Base-by-base conservation (phyloP, 2,888 invertebrate genomes). In the Oscheius sp. region DNA sequence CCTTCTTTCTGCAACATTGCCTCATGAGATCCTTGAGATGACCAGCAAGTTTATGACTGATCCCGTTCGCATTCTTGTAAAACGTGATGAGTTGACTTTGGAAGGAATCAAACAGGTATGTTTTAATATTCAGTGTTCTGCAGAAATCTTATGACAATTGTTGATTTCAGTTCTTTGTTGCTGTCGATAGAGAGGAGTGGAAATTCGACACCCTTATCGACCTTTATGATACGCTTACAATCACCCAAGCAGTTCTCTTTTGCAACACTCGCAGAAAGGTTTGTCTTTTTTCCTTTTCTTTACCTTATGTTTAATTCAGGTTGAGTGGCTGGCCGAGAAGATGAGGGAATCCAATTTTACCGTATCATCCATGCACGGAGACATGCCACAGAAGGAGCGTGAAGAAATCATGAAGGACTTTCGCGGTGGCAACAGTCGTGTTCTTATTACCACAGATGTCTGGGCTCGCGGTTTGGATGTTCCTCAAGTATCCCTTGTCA, bases 21-120 rank as follows among this genome's bases (percentile, higher is more conserved):
- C 99, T 0, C 98, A 99, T 88, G 99, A 99, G 91, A 98, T 99
- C 83, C 92, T 99, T 58, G 98, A 99, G 91, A 98, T 99, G 94
- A 99, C 99, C n/a, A 95, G 94, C 77, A 99, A 99, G 90, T 99
- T 99, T 89, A 99, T 99, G 99, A 98, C 97, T 21, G 97, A 99
- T 89, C 99, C 99, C 0, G 95, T 99, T 85, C 92, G 97, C 80
- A 98, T 99, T 87, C 92, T 99, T 81, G 98, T 99, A n/a, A 99
- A 99, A 92, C 96, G 91, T 90, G 91, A 99, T 92, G 99, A 99
- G 91, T 93, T 99, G 93, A 99, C 99, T 68, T 91, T 99, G 79
- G 99, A 99, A 92, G 99, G 98, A 56, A 98, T 99, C 83, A 99
- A 98, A 90, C 99, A 80, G 66, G 71, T 66, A 43, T 16, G 63